Conservation (phyloP, 2,797 vertebrate species). For the Calcarius lapponicus region DNA sequence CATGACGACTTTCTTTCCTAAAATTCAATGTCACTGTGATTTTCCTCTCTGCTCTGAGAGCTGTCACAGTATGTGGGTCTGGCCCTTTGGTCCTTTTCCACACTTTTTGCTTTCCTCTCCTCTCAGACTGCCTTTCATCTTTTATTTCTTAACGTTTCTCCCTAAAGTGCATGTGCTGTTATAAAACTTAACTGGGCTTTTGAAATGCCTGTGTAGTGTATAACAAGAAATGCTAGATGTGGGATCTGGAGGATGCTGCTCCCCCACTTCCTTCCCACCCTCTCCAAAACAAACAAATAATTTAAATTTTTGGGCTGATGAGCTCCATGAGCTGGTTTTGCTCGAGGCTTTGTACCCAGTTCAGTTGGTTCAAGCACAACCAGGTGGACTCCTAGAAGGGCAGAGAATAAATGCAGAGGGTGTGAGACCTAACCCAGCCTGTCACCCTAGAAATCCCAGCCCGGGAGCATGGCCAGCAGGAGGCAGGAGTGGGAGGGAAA, state of each 20-base stretch:
- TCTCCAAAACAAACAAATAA: neutral
- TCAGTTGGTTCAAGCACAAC: neutral
- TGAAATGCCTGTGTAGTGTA: neutral
- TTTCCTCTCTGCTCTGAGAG: neutral
- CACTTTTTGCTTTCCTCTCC: neutral
- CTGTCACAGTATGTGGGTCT: fast-evolving
- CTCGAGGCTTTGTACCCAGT: neutral
- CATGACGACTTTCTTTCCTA: neutral
- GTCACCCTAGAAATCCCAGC: neutral
- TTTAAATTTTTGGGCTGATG: neutral
- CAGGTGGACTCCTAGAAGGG: neutral
- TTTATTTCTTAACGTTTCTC: neutral
- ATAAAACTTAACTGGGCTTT: neutral
- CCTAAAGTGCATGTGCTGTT: neutral
- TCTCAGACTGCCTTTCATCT: neutral
- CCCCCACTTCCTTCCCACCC: neutral
- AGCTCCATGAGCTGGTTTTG: neutral
- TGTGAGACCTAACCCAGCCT: neutral
- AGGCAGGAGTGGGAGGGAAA: neutral
- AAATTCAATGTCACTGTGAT: neutral
- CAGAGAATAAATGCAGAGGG: neutral
- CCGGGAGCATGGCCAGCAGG: fast-evolving
- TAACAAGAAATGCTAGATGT: neutral
- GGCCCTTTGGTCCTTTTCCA: neutral
- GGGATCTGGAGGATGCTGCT: neutral